Evolutionary conservation across 1,140 invertebrate species (phyloP), one percentile per base, ranked within the genome.

Genomic region (Tribolium castaneum): DNA sequence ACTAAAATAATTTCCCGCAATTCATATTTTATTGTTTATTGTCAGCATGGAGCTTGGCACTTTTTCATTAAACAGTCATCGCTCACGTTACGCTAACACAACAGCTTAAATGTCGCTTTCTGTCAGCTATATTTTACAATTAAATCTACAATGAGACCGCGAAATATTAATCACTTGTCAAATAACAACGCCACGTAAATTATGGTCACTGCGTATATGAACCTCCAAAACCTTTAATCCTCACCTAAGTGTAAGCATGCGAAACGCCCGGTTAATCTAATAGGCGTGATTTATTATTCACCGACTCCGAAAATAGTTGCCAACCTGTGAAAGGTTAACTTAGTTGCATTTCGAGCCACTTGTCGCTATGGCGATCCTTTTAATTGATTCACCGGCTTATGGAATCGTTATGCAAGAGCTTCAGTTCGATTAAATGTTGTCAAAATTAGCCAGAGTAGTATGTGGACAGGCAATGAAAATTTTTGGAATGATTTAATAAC

Each of bases 61-160:
- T 66, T 66, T 66, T 66, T 66, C 59, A 66, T 66, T 66, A 66
- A 66, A 66, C n/a, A 35, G 30, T 66, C 59, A 66, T 66, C 34
- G n/a, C 19, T 66, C 59, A 66, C 54, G 14, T 35, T 34, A 25
- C 59, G 10, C 54, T 22, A 59, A 59, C 19, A 25, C 19, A 59
- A 22, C 16, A 25, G 54, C 10, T 45, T 59, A 22, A 59, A 59
- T 66, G 30, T 66, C 59, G 14, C 34, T 66, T 35, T 66, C 25
- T 59, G 54, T 30, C 54, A 59, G 59, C 14, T 5, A 14, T 34
- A 66, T 35, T 66, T 66, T 66, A 66, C 59, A 35, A n/a, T 66
- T 66, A 14, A 35, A 35, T 12, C 30, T 66, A 14, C 59, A 35
- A 59, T n/a, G 16, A 59, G 54, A 59, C 14, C 54, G 30, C 10